Evolutionary conservation across 2,113 vertebrate species (phyloP).

Genomic region (Emydura subglobosa): DNA sequence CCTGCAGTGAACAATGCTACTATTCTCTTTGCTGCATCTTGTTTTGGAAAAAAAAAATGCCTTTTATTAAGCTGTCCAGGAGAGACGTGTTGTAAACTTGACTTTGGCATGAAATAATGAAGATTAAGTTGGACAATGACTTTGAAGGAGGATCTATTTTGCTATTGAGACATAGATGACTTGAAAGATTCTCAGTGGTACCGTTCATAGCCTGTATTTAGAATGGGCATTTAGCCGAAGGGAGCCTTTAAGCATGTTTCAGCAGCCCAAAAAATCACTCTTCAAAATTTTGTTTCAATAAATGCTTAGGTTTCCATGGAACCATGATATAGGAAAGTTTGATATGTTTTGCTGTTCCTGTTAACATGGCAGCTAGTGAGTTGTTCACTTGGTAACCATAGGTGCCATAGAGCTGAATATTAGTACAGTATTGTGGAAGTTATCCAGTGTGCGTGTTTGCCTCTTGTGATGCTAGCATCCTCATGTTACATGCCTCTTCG

Average conservation of each 20-base stretch:
- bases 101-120: not conserved
- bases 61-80: not conserved
- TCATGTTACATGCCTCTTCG: not conserved
- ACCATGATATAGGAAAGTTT: not conserved
- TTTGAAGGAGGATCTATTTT: no score
- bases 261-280: not conserved
- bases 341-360: not conserved
- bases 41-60: not conserved
- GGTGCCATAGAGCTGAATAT: not conserved
- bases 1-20: not conserved
- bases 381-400: not conserved
- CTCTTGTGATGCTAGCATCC: not conserved
- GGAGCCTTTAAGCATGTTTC: not conserved
- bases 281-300: not conserved
- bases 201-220: not conserved
- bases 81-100: not conserved
- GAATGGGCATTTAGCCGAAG: not conserved
- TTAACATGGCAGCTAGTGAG: not conserved
- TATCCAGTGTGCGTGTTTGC: not conserved
- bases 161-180: no score
- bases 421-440: not conserved
- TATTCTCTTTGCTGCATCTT: not conserved
- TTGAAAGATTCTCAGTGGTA: not conserved
- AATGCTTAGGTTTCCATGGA: not conserved
- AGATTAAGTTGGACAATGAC: not conserved